Base-by-base conservation (phyloP, 2,888 invertebrate species). In the Ornithoptera alexandrae region DNA sequence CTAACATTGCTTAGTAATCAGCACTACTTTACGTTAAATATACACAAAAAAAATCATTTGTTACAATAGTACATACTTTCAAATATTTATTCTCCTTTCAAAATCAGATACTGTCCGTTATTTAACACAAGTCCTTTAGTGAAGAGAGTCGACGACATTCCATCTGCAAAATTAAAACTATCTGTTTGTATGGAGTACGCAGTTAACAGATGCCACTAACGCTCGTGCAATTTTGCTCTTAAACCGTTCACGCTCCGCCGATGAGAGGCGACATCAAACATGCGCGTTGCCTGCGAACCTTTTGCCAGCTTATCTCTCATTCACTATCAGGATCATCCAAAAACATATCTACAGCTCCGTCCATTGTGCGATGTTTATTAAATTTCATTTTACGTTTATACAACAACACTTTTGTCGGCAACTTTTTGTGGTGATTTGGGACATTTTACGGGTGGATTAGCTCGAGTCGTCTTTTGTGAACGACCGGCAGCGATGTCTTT, bases 301-400 rank as follows among this genome's bases (percentile, higher is more conserved):
- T 92, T 90, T 90, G 89, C 87, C 86, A 88, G 92, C 90, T 91
- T 91, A 92, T 92, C 92, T 89, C 84, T 84, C 86, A 88, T 90
- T 88, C 88, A 88, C 90, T 86, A 90, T 90, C 87, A 82, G 81
- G 74, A 87, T 88, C 92, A 88, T 81, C 81, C 81, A 84, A 84
- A 87, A 81, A 87, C 30, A 86, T 84, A 88, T 90, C 90, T 87
- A 86, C 88, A 86, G 84, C 81, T 82, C 78, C 74, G 77, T 77
- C 85, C 76, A 90, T 92, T 92, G 90, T 92, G 79, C 81, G 77
- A 83, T 89, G 90, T 92, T 92, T 92, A 92, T 92, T 92, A 92
- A 92, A 92, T 90, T 92, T 92, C 90, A 92, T 92, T 92, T 92
- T 91, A 90, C 85, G 86, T 90, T 90, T 84, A 88, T 92, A 90